Evolutionary conservation across 2,888 invertebrate genomes (phyloP), one percentile per base, ranked within the genome.

Genomic region (Oeneis ivallda): DNA sequence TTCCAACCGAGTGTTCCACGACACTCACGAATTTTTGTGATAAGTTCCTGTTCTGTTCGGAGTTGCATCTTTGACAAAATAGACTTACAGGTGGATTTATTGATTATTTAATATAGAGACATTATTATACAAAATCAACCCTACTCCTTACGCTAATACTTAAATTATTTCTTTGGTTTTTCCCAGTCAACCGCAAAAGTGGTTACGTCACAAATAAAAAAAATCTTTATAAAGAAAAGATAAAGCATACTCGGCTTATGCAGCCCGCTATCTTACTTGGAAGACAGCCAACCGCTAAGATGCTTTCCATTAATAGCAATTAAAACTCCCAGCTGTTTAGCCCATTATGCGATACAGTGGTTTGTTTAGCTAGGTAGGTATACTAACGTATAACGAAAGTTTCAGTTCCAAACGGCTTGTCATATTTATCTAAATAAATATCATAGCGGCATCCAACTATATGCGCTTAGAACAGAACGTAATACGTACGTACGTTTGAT

Each of bases 241-340:
- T 56, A 41, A 56, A 56, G 56, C 39, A 56, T 19, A 39, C 39
- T 39, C 17, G 54, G 41, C 39, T 19, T 56, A 56, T 56, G 56
- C 56, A 41, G 41, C 56, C 56, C 41, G 39, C 56, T 56, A 56
- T 41, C 54, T 54, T 41, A 54, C 19, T 56, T 56, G 56, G 56
- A 15, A 15, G 45, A 6, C 7, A 1, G 58, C 58, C 58, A 58
- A 34, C 45, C 34, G 47, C 47, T 58, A 47, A 58, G 56, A 58
- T 45, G 45, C 15, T 47, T 15, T 6, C 45, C 62, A 69, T 69
- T 69, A 69, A 69, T 69, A 69, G 58, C 61, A 69, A 69, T 69
- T 66, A 69, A 66, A 66, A 64, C 61, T 66, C 47, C 45, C 63
- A 47, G 70, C 59, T 65, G 64, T 70, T 67, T 65, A 68, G 72